These are phyloP conservation scores for Holotrichia oblita DNA, from an alignment of 1,140 invertebrate genomes.

Conservation along the genomic window DNA sequence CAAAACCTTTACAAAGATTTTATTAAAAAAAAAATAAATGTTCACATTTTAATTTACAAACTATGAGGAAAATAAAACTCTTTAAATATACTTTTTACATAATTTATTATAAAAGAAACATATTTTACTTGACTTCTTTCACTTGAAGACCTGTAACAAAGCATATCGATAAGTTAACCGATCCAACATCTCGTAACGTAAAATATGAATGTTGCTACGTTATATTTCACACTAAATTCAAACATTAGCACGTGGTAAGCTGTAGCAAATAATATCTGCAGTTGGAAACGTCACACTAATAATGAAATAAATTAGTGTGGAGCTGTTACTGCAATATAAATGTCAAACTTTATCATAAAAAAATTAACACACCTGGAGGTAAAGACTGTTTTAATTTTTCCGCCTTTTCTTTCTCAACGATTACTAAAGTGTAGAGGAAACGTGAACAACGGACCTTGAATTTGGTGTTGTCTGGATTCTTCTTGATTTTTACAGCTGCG, in stretches of 20 bases:
- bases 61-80: slow-evolving; percentile 15
- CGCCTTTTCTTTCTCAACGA: slow-evolving; percentile 98
- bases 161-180: too few species aligned
- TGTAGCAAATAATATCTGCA: slow-evolving; percentile 25
- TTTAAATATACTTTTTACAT: background rate
- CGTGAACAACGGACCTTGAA: slow-evolving; percentile 98
- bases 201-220: slow-evolving; percentile 20
- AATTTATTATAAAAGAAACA: slow-evolving; percentile 24
- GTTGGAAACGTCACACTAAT: slow-evolving; percentile 36
- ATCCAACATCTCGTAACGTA: too few species aligned
- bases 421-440: slow-evolving; percentile 97
- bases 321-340: slow-evolving; percentile 25
- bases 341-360: slow-evolving; percentile 20
- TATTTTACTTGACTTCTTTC: slow-evolving; percentile 78
- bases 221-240: slow-evolving; percentile 22
- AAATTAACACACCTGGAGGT: slow-evolving; percentile 67
- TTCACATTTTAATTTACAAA: too few species aligned
- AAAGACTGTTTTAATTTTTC: slow-evolving; percentile 95
- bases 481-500: slow-evolving; percentile 83
- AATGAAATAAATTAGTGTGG: background rate
- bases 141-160: slow-evolving; percentile 80
- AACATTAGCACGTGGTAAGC: slow-evolving; percentile 28
- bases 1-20: too few species aligned
- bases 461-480: slow-evolving; percentile 94
- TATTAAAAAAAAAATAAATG: too few species aligned